A percentile compares a stretch with the other conserved stretches of the same genome.
Conservation (phyloP, 2,113 vertebrate genomes). For the Hyaena hyaena region DNA sequence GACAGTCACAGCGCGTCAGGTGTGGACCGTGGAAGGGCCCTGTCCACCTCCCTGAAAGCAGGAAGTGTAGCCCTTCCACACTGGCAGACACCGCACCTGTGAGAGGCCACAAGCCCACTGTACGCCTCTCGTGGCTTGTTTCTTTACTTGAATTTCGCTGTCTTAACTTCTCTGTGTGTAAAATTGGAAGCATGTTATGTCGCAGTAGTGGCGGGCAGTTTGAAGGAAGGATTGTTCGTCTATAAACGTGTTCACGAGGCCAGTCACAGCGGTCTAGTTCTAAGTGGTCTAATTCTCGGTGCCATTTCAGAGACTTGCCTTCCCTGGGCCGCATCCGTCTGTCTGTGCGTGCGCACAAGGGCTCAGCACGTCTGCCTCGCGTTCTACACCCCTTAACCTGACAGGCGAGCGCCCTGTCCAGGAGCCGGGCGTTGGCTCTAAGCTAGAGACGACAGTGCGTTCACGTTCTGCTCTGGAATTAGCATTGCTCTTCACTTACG, state of each 20-base stretch:
- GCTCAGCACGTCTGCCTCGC: accelerated
- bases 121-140: background rate
- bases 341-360: accelerated
- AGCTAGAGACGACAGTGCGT: accelerated
- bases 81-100: accelerated
- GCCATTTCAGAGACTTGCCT: too few species aligned
- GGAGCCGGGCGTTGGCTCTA: too few species aligned
- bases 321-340: accelerated
- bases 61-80: too few species aligned
- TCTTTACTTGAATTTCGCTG: background rate
- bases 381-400: accelerated
- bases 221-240: too few species aligned
- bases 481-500: background rate
- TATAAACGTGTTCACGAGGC: accelerated
- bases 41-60: accelerated
- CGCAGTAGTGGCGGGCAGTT: accelerated
- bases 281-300: accelerated
- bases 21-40: accelerated
- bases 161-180: background rate
- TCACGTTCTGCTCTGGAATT: accelerated
- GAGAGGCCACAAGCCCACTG: accelerated
- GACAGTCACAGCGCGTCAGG: accelerated
- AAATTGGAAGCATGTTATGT: accelerated
- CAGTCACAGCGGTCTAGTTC: accelerated
- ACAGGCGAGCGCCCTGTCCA: accelerated